Evolutionary conservation across 2,113 vertebrate genomes (phyloP).

Genomic region (Bufo bufo): DNA sequence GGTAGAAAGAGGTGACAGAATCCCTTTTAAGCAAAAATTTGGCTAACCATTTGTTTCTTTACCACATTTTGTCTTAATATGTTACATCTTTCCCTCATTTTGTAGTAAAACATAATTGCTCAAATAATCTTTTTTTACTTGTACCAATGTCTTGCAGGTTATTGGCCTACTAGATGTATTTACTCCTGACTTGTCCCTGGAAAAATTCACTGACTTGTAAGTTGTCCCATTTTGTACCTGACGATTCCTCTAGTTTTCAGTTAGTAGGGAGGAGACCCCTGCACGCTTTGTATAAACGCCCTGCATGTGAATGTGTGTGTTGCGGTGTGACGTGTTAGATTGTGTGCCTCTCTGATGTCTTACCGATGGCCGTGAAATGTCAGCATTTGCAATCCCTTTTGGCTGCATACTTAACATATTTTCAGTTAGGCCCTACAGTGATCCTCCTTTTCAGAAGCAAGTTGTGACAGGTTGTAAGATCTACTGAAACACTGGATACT

Average conservation of each 20-base stretch:
- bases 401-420: constrained; percentile 36
- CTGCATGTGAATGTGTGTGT: background rate
- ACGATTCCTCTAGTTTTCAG: background rate
- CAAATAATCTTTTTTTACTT: background rate
- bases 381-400: constrained; percentile 34
- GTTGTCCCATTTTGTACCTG: constrained; percentile 61
- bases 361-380: background rate
- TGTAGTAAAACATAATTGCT: background rate
- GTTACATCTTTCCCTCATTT: background rate
- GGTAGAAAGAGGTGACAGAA: no score
- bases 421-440: constrained; percentile 33
- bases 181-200: constrained; percentile 87
- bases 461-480: constrained; percentile 32
- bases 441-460: constrained; percentile 38
- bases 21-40: no score
- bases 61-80: background rate
- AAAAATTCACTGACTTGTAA: constrained; percentile 95
- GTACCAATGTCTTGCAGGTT: constrained; percentile 74
- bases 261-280: background rate
- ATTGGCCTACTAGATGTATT: constrained; percentile 95
- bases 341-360: background rate
- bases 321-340: background rate
- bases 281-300: background rate
- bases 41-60: background rate
- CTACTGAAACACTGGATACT: constrained; percentile 20